Percentiles rank a stretch among this genome's conserved stretches.
These are phyloP conservation scores for Stratiomys singularior DNA, from an alignment of 2,888 invertebrate genomes.

Conservation along the genomic window DNA sequence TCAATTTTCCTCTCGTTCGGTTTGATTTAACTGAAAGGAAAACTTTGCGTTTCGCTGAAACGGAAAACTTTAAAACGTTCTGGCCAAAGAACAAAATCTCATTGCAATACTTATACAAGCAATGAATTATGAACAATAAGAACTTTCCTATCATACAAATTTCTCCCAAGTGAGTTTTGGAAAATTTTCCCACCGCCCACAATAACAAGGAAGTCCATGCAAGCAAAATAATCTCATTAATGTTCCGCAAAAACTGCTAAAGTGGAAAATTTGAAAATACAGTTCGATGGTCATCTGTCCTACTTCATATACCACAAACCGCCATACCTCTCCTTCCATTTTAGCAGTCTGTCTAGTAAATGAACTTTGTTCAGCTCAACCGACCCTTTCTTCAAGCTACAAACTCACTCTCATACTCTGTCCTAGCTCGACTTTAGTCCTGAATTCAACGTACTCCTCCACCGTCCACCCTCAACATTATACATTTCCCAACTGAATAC, in stretches of 20 bases:
- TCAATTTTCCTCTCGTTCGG: no score
- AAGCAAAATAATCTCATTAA: constrained; percentile 32
- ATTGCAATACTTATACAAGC: no score
- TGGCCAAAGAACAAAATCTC: no score
- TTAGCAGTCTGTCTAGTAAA: not conserved
- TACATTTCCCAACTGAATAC: constrained; percentile 15
- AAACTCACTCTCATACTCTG: no score
- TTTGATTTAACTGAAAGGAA: no score
- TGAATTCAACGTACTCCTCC: not conserved
- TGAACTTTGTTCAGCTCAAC: not conserved
- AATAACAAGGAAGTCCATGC: not conserved
- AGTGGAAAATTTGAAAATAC: constrained; percentile 32
- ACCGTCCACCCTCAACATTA: not conserved
- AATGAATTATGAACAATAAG: not conserved
- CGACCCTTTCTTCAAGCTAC: not conserved
- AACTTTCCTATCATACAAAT: not conserved
- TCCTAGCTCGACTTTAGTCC: no score
- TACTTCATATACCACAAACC: constrained; percentile 6
- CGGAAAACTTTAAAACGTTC: no score
- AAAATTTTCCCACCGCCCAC: not conserved
- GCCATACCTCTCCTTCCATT: not conserved
- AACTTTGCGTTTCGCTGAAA: no score
- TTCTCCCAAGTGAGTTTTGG: not conserved
- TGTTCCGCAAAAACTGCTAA: constrained; percentile 4
- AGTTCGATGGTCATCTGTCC: constrained; percentile 4